A percentile compares a stretch with the other conserved stretches of the same genome.
These are phyloP conservation scores for Enteromius afrohamiltoni DNA, from an alignment of 2,797 vertebrate species.

Conservation along the genomic window DNA sequence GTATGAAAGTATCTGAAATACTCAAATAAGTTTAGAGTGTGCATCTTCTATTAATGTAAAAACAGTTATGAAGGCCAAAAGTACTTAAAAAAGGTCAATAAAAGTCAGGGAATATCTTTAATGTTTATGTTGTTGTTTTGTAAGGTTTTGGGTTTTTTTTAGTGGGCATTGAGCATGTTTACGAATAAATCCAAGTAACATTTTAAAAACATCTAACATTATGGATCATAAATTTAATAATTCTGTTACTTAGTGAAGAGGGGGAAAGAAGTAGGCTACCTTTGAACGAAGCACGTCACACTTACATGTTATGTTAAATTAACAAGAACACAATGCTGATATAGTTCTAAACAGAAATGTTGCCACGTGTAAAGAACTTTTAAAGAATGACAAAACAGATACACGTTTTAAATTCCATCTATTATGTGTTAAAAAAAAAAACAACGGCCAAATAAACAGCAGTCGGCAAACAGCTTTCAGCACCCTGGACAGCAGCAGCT, in stretches of 20 bases:
- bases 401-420: neutral
- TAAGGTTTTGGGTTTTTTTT: neutral
- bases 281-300: neutral
- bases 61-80: neutral
- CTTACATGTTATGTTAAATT: too few relatives aligned
- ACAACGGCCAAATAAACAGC: neutral
- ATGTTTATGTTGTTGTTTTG: too few relatives aligned
- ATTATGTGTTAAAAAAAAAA: neutral
- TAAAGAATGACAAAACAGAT: neutral
- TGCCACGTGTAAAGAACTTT: neutral
- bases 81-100: neutral
- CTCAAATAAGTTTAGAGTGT: neutral
- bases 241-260: neutral
- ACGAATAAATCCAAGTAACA: neutral
- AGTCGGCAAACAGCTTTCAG: neutral
- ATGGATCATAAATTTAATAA: neutral
- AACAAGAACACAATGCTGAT: neutral
- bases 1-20: neutral
- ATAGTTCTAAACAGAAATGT: neutral
- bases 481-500: constrained; percentile 25
- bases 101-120: neutral
- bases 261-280: neutral
- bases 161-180: neutral
- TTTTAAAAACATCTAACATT: neutral
- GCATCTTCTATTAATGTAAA: neutral